These are phyloP conservation scores for Mobula birostris DNA, from an alignment of 2,113 vertebrate genomes.

Conservation along the genomic window DNA sequence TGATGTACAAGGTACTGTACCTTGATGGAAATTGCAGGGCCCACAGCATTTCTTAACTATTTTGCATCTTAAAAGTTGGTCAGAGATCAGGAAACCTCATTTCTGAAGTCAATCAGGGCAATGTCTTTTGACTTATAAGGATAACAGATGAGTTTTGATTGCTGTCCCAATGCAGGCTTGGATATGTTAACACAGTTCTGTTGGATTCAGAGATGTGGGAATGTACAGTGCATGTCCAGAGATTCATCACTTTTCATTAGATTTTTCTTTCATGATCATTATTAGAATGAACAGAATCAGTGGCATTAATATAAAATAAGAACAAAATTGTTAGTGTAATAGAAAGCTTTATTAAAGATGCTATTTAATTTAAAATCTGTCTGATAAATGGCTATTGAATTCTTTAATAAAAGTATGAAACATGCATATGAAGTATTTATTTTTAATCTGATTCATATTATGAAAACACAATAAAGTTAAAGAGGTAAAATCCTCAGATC, in stretches of 20 bases:
- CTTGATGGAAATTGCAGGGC: constrained; percentile 43
- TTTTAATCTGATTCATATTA: no score
- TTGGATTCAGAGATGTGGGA: no score
- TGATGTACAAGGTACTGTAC: constrained; percentile 36
- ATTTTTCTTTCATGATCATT: background rate
- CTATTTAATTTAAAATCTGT: background rate
- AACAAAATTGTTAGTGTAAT: background rate
- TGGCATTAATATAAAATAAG: background rate
- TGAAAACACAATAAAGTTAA: no score
- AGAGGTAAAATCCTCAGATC: background rate
- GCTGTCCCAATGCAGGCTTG: constrained; percentile 15
- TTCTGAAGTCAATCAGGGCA: constrained; percentile 46
- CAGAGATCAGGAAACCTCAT: constrained; percentile 45
- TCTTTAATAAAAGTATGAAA: no score
- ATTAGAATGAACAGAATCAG: no score
- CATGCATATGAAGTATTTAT: no score
- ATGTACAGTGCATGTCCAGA: background rate
- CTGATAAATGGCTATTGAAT: background rate
- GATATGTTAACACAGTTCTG: constrained; percentile 7
- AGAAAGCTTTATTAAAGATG: background rate
- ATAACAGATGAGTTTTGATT: constrained; percentile 41
- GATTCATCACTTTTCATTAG: constrained; percentile 1
- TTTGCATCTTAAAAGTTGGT: constrained; percentile 51
- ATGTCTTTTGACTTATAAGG: constrained; percentile 47
- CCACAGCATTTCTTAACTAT: constrained; percentile 39